A percentile compares a stretch with the other conserved stretches of the same genome.
Evolutionary conservation across 2,797 vertebrate genomes (phyloP).

Genomic region (Microctenopoma lineatum): DNA sequence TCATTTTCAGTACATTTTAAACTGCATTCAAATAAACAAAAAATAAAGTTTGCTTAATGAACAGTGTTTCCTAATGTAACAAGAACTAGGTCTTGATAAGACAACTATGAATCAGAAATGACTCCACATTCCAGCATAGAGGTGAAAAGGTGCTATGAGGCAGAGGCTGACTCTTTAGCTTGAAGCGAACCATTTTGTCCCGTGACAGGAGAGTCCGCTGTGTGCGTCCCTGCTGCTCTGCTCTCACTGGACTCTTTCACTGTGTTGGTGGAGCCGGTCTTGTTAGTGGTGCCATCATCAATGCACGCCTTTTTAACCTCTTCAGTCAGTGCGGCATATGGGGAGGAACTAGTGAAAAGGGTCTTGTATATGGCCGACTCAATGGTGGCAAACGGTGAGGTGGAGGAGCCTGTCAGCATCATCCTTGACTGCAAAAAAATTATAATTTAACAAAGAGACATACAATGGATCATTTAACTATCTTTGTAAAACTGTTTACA

Average conservation of each 20-base stretch:
- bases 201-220: neutral
- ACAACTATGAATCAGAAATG: conserved; percentile 51
- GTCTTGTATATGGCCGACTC: conserved; percentile 85
- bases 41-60: neutral
- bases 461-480: too few relatives aligned
- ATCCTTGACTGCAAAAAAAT: conserved; percentile 82
- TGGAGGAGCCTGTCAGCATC: conserved; percentile 85
- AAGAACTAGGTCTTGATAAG: conserved; percentile 19
- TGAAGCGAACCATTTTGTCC: conserved; percentile 25
- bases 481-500: too few relatives aligned
- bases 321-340: conserved; percentile 70
- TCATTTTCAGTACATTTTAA: conserved; percentile 19
- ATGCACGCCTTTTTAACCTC: conserved; percentile 31
- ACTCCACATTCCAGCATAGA: conserved; percentile 44
- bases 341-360: conserved; percentile 83
- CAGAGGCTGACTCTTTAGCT: conserved; percentile 63
- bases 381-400: conserved; percentile 83
- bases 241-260: conserved; percentile 49
- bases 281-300: conserved; percentile 12
- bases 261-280: neutral
- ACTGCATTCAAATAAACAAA: conserved; percentile 16
- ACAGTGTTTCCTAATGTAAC: conserved; percentile 3
- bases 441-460: neutral
- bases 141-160: conserved; percentile 51
- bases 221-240: neutral